Percentiles rank a stretch among this genome's conserved stretches.
These are phyloP conservation scores for Amphipoea oculea DNA, from an alignment of 2,888 invertebrate species.

Conservation along the genomic window DNA sequence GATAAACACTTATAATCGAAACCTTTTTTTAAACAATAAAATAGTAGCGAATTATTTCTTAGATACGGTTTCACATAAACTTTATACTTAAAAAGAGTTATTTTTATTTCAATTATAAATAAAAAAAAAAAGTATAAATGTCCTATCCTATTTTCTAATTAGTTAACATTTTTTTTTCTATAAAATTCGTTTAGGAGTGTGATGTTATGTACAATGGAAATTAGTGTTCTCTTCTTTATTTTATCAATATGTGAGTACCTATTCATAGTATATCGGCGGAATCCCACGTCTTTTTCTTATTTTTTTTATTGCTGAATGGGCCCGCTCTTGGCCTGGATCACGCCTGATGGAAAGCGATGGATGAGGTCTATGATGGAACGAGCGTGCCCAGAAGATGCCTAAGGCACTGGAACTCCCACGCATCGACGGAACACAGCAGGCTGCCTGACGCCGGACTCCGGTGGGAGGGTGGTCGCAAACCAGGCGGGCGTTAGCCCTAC, in stretches of 20 bases:
- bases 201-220: conserved; percentile 6
- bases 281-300: no score
- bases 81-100: background rate
- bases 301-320: no score
- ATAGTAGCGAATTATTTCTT: background rate
- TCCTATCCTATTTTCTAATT: background rate
- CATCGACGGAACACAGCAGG: no score
- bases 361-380: no score
- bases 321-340: no score
- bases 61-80: background rate
- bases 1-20: background rate
- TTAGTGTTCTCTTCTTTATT: background rate
- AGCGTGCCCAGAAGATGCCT: no score
- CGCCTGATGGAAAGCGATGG: no score
- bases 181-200: background rate
- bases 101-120: background rate
- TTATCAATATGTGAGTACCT: background rate
- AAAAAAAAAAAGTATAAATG: background rate
- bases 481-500: no score
- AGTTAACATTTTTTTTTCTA: background rate
- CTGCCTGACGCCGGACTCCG: no score
- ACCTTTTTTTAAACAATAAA: background rate
- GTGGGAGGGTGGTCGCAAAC: no score
- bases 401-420: no score
- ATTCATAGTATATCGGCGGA: background rate